These are phyloP conservation scores for Marasmarcha lunaedactyla DNA, from an alignment of 2,888 invertebrate genomes.

Conservation along the genomic window DNA sequence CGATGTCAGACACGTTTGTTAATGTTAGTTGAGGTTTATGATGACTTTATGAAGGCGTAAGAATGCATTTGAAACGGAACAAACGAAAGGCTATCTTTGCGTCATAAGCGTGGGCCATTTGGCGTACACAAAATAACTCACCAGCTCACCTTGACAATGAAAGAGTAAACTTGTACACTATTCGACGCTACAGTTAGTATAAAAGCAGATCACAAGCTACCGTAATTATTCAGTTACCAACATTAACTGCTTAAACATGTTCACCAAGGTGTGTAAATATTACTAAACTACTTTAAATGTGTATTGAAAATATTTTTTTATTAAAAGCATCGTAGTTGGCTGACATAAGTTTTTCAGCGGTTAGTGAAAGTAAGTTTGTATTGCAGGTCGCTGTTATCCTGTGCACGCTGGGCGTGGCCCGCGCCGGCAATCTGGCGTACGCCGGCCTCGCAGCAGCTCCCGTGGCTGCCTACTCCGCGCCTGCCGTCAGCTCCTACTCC, in stretches of 20 bases:
- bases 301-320: not conserved
- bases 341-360: too few relatives aligned
- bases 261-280: constrained; percentile 57
- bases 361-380: not conserved
- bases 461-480: constrained; percentile 23
- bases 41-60: too few relatives aligned
- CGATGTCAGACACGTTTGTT: too few relatives aligned
- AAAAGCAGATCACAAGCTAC: constrained; percentile 53
- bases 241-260: constrained; percentile 61
- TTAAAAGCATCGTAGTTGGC: too few relatives aligned
- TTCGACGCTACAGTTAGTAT: constrained; percentile 42
- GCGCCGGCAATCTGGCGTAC: constrained; percentile 63
- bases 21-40: too few relatives aligned
- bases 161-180: constrained; percentile 49
- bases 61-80: too few relatives aligned
- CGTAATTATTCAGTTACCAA: constrained; percentile 66
- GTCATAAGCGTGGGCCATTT: constrained; percentile 38
- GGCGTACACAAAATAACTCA: constrained; percentile 22
- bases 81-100: constrained; percentile 65
- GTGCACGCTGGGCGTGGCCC: constrained; percentile 70
- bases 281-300: constrained; percentile 1
- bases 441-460: constrained; percentile 51
- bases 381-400: constrained; percentile 68
- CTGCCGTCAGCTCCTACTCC: constrained; percentile 50
- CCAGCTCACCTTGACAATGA: constrained; percentile 63